phyloP scores from a whole-genome alignment of 2,888 invertebrate species.

The Sesamia inferens region DNA sequence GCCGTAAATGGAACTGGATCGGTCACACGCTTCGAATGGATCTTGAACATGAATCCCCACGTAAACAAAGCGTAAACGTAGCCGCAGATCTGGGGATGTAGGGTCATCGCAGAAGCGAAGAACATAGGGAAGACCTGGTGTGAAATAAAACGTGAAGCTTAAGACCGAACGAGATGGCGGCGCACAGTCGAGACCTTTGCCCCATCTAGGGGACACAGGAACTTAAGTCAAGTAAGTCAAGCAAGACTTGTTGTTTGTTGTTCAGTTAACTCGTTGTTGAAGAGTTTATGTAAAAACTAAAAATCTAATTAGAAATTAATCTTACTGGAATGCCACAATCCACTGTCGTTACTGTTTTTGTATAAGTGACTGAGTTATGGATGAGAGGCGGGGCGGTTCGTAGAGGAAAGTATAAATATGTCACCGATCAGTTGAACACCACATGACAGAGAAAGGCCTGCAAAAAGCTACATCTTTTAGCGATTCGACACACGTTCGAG shows the following conservation, averaged over 20 bases:
- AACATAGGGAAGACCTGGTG: too few relatives aligned
- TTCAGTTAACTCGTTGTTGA: constrained; percentile 1
- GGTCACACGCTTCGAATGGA: too few relatives aligned
- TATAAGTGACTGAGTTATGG: constrained; percentile 16
- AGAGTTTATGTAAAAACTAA: constrained; percentile 17
- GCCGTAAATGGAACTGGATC: too few relatives aligned
- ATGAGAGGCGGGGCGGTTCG: constrained; percentile 13
- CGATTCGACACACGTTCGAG: constrained; percentile 45
- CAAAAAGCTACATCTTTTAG: constrained; percentile 21
- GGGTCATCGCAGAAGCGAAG: too few relatives aligned
- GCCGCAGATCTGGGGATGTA: too few relatives aligned
- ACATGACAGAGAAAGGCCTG: constrained; percentile 15
- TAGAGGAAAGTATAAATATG: constrained; percentile 29
- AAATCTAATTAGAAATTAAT: constrained; percentile 20
- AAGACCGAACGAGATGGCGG: too few relatives aligned
- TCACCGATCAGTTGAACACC: constrained; percentile 14
- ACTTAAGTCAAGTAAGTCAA: too few relatives aligned
- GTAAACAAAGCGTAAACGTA: too few relatives aligned
- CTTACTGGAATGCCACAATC: constrained; percentile 13
- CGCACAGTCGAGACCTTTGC: too few relatives aligned
- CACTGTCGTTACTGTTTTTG: background rate
- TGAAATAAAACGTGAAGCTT: too few relatives aligned
- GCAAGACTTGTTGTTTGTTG: constrained; percentile 24
- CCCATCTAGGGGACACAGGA: too few relatives aligned
- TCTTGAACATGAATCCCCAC: too few relatives aligned